These are phyloP conservation scores for Drosophila parabipectinata DNA, from an alignment of 1,140 invertebrate genomes.

Conservation along the genomic window DNA sequence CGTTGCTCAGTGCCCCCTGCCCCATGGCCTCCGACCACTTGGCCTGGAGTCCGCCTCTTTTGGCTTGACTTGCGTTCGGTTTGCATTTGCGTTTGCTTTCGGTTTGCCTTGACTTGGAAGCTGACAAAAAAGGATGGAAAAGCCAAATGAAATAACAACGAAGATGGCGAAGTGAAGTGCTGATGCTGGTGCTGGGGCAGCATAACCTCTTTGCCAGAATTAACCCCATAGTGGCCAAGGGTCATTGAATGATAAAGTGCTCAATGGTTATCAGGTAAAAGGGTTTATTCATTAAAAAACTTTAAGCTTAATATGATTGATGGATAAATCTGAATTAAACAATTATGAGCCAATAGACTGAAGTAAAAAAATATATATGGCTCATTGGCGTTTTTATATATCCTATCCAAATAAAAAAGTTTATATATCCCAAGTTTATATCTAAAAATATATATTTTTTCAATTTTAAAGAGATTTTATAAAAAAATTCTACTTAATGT, in stretches of 20 bases:
- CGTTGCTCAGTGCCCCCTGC: conserved; percentile 5
- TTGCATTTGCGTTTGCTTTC: conserved; percentile 35
- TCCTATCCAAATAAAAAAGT: too few species aligned
- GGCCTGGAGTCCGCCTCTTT: not conserved
- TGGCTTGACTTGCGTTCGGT: conserved; percentile 30
- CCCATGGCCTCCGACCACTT: conserved; percentile 21
- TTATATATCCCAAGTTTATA: too few species aligned
- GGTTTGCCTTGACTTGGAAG: conserved; percentile 44
- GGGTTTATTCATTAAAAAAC: not conserved
- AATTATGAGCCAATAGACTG: too few species aligned
- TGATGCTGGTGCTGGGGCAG: conserved; percentile 39
- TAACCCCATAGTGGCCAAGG: conserved; percentile 59
- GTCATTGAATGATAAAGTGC: conserved; percentile 1
- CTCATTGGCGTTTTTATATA: too few species aligned
- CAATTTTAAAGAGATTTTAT: not conserved
- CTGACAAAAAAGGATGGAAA: conserved; percentile 50
- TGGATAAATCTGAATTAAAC: too few species aligned
- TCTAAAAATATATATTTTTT: not conserved
- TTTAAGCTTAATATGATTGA: too few species aligned
- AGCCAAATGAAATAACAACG: conserved; percentile 46
- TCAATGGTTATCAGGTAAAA: conserved; percentile 1
- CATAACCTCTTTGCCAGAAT: conserved; percentile 67
- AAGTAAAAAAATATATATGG: too few species aligned
- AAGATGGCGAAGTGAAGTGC: conserved; percentile 36
- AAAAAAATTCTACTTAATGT: not conserved